These are phyloP conservation scores for Lates calcarifer DNA, from an alignment of 2,113 vertebrate genomes.

Conservation along the genomic window DNA sequence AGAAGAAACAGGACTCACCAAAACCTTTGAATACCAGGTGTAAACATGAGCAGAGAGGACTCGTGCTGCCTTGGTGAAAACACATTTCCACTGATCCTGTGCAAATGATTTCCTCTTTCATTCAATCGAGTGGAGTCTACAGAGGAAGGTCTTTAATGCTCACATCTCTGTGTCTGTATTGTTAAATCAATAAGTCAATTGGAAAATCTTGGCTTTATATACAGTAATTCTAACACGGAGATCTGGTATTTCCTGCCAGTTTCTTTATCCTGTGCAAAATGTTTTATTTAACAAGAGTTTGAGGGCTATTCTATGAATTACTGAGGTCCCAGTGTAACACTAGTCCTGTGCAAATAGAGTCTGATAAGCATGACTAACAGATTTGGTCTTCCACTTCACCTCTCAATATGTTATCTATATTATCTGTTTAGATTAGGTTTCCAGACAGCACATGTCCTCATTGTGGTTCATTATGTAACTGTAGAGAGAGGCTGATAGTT, in stretches of 20 bases:
- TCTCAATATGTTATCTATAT: constrained; percentile 21
- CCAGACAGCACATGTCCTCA: background rate
- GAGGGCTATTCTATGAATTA: background rate
- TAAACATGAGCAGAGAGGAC: no score
- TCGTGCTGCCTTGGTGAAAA: background rate
- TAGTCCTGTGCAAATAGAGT: constrained; percentile 34
- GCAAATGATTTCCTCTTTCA: background rate
- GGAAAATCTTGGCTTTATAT: background rate
- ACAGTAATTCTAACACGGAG: background rate
- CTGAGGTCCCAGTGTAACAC: background rate
- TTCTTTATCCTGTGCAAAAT: constrained; percentile 10
- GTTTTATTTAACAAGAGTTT: background rate
- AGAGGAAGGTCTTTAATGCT: background rate
- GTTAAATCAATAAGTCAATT: constrained; percentile 19
- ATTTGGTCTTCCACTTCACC: constrained; percentile 14
- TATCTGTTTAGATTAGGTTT: constrained; percentile 31
- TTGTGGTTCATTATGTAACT: constrained; percentile 20
- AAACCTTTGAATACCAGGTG: no score
- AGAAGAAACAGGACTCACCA: no score
- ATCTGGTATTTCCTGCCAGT: constrained; percentile 4
- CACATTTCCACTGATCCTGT: background rate
- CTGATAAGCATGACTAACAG: constrained; percentile 18
- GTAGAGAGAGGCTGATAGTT: constrained; percentile 13
- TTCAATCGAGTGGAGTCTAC: background rate
- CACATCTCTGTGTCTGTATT: background rate